Evolutionary conservation across 2,888 invertebrate genomes (phyloP).

Genomic region (Tiliacea aurago): DNA sequence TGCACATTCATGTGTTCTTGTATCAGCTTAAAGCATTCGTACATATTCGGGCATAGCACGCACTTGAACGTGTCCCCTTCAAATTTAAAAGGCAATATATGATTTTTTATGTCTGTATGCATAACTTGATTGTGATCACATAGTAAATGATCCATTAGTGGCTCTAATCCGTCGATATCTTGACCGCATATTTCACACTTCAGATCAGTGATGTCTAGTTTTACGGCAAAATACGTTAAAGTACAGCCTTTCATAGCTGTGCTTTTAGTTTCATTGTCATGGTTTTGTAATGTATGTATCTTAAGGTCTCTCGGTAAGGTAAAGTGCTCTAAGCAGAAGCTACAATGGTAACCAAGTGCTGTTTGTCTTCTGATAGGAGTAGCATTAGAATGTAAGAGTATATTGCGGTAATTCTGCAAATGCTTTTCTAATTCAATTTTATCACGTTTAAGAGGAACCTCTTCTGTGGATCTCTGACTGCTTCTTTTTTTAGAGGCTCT

Average conservation of each 20-base stretch:
- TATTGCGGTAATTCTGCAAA: slow-evolving; percentile 70
- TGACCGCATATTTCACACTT: slow-evolving; percentile 49
- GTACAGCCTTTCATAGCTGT: slow-evolving; percentile 69
- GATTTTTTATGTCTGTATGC: slow-evolving; percentile 56
- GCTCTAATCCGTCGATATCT: slow-evolving; percentile 42
- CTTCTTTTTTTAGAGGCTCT: slow-evolving; percentile 38
- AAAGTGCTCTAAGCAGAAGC: slow-evolving; percentile 72
- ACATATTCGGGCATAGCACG: slow-evolving; percentile 41
- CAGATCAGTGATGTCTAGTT: slow-evolving; percentile 59
- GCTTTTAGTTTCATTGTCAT: slow-evolving; percentile 65
- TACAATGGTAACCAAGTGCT: slow-evolving; percentile 75
- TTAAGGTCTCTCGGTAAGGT: slow-evolving; percentile 74
- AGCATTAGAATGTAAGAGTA: slow-evolving; percentile 76
- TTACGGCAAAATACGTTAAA: slow-evolving; percentile 58
- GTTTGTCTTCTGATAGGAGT: slow-evolving; percentile 76
- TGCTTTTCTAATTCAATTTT: slow-evolving; percentile 55
- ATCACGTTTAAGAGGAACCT: not conserved
- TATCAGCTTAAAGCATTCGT: slow-evolving; percentile 50
- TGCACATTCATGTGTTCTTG: slow-evolving; percentile 65
- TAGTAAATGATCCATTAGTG: slow-evolving; percentile 45
- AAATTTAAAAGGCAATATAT: slow-evolving; percentile 63
- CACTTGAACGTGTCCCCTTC: slow-evolving; percentile 49
- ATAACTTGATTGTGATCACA: slow-evolving; percentile 43
- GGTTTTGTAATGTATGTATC: slow-evolving; percentile 70
- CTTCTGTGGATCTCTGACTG: slow-evolving; percentile 1